A percentile compares a stretch with the other conserved stretches of the same genome.
Evolutionary conservation across 2,113 vertebrate species (phyloP).

Genomic region (Dinomys branickii): DNA sequence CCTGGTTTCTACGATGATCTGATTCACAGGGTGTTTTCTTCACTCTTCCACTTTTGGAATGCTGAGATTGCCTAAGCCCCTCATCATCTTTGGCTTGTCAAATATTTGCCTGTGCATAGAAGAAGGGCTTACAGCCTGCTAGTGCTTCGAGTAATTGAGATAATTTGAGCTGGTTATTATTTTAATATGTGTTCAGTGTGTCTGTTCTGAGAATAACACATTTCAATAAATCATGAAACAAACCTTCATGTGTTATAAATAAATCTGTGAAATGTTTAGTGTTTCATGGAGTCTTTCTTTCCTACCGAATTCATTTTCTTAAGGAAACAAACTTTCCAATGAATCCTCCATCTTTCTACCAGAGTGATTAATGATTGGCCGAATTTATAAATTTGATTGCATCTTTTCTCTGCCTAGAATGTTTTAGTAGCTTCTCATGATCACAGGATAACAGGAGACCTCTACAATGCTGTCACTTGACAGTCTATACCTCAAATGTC

Average conservation of each 20-base stretch:
- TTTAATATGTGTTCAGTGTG: not conserved
- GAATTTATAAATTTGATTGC: not conserved
- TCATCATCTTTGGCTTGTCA: conserved; percentile 37
- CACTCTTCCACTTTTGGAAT: conserved; percentile 5
- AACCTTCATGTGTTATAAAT: conserved; percentile 40
- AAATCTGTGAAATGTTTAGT: conserved; percentile 22
- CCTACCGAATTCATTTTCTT: conserved; percentile 1
- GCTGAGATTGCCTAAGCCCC: conserved; percentile 26
- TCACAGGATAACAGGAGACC: not conserved
- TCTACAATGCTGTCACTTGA: not conserved
- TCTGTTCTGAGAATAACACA: conserved; percentile 21
- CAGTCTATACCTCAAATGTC: not conserved
- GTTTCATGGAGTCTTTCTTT: not conserved
- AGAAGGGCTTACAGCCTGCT: not conserved
- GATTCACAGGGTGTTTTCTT: conserved; percentile 8
- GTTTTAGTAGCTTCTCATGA: not conserved
- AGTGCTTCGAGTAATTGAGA: conserved; percentile 45
- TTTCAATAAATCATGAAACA: conserved; percentile 65
- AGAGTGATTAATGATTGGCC: not conserved
- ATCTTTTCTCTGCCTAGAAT: not conserved
- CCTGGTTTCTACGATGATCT: conserved; percentile 47
- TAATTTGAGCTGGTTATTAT: conserved; percentile 54
- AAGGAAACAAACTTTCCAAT: not conserved
- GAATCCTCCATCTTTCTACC: not conserved
- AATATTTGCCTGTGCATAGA: conserved; percentile 56